phyloP scores from a whole-genome alignment of 2,888 invertebrate species.

The Brachyptera risi region DNA sequence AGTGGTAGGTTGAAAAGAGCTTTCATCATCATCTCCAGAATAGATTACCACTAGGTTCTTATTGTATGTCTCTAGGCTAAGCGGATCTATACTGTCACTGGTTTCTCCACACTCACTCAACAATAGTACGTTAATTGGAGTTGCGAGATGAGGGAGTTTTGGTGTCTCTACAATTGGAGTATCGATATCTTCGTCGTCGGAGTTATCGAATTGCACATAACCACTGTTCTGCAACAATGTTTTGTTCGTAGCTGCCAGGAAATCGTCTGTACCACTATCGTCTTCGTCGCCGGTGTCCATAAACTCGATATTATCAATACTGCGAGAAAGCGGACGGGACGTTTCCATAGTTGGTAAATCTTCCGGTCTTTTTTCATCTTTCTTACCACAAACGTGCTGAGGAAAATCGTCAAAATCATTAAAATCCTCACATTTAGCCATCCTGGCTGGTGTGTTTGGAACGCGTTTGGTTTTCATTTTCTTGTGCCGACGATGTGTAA shows the following conservation, averaged over 20 bases:
- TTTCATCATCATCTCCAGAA: constrained; percentile 49
- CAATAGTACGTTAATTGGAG: constrained; percentile 30
- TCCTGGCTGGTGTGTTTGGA: constrained; percentile 36
- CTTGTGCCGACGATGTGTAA: constrained; percentile 40
- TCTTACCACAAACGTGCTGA: constrained; percentile 43
- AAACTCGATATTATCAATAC: constrained; percentile 54
- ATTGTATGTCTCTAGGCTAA: constrained; percentile 30
- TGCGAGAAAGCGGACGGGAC: constrained; percentile 30
- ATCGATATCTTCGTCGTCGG: constrained; percentile 43
- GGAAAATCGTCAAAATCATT: constrained; percentile 38
- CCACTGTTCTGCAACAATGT: constrained; percentile 57
- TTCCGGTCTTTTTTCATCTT: constrained; percentile 44
- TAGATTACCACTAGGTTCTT: constrained; percentile 22
- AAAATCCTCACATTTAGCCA: constrained; percentile 45
- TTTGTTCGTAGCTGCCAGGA: constrained; percentile 51
- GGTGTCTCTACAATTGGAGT: constrained; percentile 47
- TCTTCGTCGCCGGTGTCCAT: constrained; percentile 81
- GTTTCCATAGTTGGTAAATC: constrained; percentile 29
- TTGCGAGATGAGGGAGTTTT: constrained; percentile 30
- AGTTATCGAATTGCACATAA: constrained; percentile 62
- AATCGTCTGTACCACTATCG: constrained; percentile 55
- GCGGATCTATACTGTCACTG: constrained; percentile 29
- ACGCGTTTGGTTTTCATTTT: constrained; percentile 39
- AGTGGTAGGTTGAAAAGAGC: constrained; percentile 53
- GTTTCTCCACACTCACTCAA: constrained; percentile 28